phyloP scores from a whole-genome alignment of 2,113 vertebrate species.

The Parus major region DNA sequence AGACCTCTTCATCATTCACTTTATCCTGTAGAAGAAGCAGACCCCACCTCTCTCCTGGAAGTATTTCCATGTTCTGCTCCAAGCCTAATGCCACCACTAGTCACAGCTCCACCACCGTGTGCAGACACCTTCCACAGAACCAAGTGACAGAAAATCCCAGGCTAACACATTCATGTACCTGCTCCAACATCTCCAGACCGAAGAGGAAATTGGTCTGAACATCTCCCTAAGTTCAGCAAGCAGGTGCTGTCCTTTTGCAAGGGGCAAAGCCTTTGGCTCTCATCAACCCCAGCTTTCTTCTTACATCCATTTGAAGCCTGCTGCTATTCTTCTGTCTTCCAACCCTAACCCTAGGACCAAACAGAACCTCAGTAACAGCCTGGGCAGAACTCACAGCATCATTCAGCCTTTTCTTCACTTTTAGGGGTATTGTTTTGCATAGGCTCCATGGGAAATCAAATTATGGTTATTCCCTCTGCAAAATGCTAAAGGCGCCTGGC shows the following conservation, averaged over 20 bases:
- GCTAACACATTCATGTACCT: background rate
- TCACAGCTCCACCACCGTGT: background rate
- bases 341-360: background rate
- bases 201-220: background rate
- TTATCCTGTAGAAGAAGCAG: background rate
- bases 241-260: background rate
- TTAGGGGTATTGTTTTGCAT: accelerated
- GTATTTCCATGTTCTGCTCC: background rate
- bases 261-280: background rate
- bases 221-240: background rate
- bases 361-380: background rate
- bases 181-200: background rate
- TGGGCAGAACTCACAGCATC: background rate
- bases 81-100: background rate
- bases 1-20: background rate
- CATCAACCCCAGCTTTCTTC: background rate
- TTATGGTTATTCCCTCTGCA: background rate
- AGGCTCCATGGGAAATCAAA: background rate
- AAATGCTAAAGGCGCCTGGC: background rate
- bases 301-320: background rate
- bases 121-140: background rate
- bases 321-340: background rate
- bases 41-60: background rate
- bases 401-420: background rate
- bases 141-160: background rate